Percentiles rank a stretch among this genome's conserved stretches.
Conservation (phyloP, 2,113 vertebrate species). For the Acinonyx jubatus region DNA sequence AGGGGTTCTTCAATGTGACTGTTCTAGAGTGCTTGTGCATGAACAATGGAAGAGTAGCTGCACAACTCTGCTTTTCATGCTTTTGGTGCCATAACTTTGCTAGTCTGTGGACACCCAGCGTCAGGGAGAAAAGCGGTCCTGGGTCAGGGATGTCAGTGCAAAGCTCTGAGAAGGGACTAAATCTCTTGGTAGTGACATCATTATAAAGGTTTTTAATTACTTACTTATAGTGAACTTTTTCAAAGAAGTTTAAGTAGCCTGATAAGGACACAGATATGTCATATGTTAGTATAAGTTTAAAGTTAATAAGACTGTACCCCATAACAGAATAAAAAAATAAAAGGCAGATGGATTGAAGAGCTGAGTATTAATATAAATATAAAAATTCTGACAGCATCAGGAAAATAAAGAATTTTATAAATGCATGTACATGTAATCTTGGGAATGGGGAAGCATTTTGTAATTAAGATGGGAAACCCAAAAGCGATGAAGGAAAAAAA, state of each 20-base stretch:
- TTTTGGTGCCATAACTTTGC: accelerated
- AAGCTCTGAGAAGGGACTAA: background rate
- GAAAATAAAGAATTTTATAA: conserved; percentile 15
- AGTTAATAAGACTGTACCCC: background rate
- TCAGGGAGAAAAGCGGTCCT: background rate
- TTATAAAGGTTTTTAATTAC: background rate
- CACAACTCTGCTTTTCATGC: accelerated
- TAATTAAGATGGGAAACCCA: conserved; percentile 7
- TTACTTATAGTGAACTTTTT: background rate
- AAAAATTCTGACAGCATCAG: background rate
- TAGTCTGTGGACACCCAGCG: background rate
- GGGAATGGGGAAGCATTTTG: background rate
- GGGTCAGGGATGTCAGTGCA: background rate
- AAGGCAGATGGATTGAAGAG: background rate
- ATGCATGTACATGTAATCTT: background rate
- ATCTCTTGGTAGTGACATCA: background rate
- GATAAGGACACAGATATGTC: background rate
- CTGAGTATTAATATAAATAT: background rate
- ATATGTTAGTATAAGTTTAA: background rate
- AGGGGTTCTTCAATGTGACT: background rate
- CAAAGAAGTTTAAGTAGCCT: background rate
- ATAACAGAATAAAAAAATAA: background rate
- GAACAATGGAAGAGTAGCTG: accelerated
- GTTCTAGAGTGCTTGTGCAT: background rate
- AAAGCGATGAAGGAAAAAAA: conserved; percentile 29